Base-by-base conservation (phyloP, 2,888 invertebrate species). In the Galerucella pusilla region DNA sequence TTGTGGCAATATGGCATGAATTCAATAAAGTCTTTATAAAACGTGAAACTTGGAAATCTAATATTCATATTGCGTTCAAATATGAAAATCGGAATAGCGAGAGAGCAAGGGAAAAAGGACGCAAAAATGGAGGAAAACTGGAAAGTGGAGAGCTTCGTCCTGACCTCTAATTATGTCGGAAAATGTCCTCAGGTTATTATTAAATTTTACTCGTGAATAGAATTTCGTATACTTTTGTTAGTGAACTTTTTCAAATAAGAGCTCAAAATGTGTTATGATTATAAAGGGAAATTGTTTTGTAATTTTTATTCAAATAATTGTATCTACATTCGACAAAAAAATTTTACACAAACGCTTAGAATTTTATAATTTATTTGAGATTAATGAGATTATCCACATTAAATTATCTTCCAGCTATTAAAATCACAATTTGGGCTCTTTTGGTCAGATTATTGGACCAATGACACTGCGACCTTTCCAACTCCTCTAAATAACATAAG, bases 21-120 rank as follows among this genome's bases (percentile, higher is more conserved):
- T 77, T 73, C 75, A 77, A 77, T 77, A 75, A 77, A 57, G 73
- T 73, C 71, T 73, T 68, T 63, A 71, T 49, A 69, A 75, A 73
- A 75, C 60, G 73, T 69, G 73, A 73, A 77, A 75, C 65, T 74
- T 66, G 68, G 49, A 65, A 75, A 73, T 77, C 68, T 75, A 73
- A 77, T 73, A 77, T 75, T 75, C 73, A 74, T 77, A 54, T 71
- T 68, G 65, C 74, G 73, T 77, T 68, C 73, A 60, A 70, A 75
- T 73, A 73, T 69, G 70, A 73, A 69, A 73, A 75, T 75, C 66
- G 69, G 45, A 75, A 69, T 66, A 25, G 68, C 52, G 42, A 68
- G 42, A 68, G 28, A 70, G 73, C 60, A 54, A 54, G 67, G 54
- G 57, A 73, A 52, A 69, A 67, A 71, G 20, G 66, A 42, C 20